Evolutionary conservation across 2,797 vertebrate species (phyloP).

Genomic region (Synaphobranchus kaupii): DNA sequence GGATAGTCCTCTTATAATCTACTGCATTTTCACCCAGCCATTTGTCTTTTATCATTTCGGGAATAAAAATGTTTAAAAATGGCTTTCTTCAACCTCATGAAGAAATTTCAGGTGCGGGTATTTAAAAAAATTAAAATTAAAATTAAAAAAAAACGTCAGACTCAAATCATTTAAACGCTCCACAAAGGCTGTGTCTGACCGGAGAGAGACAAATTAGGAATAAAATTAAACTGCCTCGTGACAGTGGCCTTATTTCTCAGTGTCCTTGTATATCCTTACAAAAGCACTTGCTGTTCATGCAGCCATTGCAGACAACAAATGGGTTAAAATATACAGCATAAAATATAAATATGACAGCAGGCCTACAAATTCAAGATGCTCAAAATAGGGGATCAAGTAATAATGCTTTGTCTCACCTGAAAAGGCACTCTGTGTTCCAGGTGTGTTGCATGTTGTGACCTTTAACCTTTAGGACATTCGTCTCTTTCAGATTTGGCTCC

Average conservation of each 20-base stretch:
- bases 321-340: not conserved
- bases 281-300: not conserved
- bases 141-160: too few relatives aligned
- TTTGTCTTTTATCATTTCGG: not conserved
- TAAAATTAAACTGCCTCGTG: not conserved
- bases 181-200: not conserved
- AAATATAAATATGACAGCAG: not conserved
- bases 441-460: not conserved
- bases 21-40: not conserved
- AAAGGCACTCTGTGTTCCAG: not conserved
- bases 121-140: not conserved
- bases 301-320: not conserved
- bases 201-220: not conserved
- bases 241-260: not conserved
- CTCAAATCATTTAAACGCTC: not conserved
- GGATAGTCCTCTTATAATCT: not conserved
- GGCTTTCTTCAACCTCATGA: not conserved
- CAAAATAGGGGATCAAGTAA: not conserved
- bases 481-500: conserved; percentile 82
- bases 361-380: too few relatives aligned
- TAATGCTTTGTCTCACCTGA: not conserved
- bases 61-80: not conserved
- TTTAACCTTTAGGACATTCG: conserved; percentile 16
- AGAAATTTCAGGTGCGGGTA: not conserved
- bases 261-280: not conserved